Conservation (phyloP, 2,888 invertebrate species). For the Ormyrus nitidulus region DNA sequence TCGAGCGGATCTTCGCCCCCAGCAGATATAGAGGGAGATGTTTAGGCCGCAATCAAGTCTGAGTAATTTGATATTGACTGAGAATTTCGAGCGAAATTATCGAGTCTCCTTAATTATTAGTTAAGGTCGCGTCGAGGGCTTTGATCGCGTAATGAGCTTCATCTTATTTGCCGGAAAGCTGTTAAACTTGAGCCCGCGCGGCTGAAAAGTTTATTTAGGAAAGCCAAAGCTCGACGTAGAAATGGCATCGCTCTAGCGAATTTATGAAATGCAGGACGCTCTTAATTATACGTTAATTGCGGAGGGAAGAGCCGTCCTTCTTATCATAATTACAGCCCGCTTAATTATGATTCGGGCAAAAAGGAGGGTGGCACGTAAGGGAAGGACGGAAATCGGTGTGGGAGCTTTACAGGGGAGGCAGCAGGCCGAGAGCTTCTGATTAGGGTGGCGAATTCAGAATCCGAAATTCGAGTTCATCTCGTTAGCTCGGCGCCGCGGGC, state of each 20-base stretch:
- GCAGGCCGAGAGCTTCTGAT: constrained; percentile 63
- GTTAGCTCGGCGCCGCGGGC: constrained; percentile 54
- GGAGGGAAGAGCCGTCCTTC: neutral
- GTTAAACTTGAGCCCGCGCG: neutral
- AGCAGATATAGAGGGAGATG: neutral
- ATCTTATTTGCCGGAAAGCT: neutral
- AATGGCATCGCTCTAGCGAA: no score
- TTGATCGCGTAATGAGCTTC: neutral
- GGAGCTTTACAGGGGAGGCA: neutral
- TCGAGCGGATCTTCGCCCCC: neutral
- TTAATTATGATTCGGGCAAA: constrained; percentile 13
- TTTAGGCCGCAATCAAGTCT: constrained; percentile 25
- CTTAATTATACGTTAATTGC: constrained; percentile 19
- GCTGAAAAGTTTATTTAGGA: no score
- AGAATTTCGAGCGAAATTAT: constrained; percentile 26
- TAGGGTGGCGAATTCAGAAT: constrained; percentile 67
- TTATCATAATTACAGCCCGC: neutral
- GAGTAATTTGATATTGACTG: constrained; percentile 45
- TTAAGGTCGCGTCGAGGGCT: neutral
- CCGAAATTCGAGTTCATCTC: constrained; percentile 65
- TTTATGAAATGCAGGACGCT: neutral
- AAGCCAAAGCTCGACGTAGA: no score
- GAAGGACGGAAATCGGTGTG: neutral
- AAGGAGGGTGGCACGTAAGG: neutral
- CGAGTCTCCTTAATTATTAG: neutral